Evolutionary conservation across 2,113 vertebrate species (phyloP).

Genomic region (Gambusia affinis): DNA sequence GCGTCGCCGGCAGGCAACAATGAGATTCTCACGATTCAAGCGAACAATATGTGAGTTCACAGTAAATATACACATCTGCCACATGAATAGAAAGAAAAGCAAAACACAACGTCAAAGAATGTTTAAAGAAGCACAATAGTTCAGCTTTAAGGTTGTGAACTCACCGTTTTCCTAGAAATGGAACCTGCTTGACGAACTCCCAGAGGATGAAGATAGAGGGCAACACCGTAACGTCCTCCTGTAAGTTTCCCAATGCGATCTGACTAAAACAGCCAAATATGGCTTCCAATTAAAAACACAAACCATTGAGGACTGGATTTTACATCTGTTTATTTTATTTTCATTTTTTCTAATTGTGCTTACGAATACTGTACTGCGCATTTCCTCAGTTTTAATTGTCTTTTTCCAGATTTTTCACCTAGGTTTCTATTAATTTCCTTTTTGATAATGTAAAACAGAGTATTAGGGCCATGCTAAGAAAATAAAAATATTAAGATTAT

Average conservation of each 20-base stretch:
- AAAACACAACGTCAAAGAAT: too few relatives aligned
- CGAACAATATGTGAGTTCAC: slow-evolving; percentile 31
- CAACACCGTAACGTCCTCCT: rapidly evolving
- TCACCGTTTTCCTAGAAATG: slow-evolving; percentile 19
- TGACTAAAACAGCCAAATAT: background rate
- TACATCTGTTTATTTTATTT: too few relatives aligned
- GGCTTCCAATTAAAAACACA: too few relatives aligned
- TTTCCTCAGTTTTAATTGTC: background rate
- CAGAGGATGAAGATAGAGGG: rapidly evolving
- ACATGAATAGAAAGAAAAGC: background rate
- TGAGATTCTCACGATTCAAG: background rate
- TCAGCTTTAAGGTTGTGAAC: background rate
- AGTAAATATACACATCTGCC: background rate
- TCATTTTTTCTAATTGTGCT: background rate
- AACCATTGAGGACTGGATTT: too few relatives aligned
- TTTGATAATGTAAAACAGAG: background rate
- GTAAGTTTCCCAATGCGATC: slow-evolving; percentile 4
- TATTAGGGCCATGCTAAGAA: too few relatives aligned
- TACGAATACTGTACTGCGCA: background rate
- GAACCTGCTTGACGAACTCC: rapidly evolving
- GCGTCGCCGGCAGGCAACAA: rapidly evolving
- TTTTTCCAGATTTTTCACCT: background rate
- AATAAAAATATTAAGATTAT: too few relatives aligned
- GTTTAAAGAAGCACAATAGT: too few relatives aligned
- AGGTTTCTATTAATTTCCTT: background rate